Conservation (phyloP, 2,888 invertebrate genomes). For the Napeogenes sylphis region DNA sequence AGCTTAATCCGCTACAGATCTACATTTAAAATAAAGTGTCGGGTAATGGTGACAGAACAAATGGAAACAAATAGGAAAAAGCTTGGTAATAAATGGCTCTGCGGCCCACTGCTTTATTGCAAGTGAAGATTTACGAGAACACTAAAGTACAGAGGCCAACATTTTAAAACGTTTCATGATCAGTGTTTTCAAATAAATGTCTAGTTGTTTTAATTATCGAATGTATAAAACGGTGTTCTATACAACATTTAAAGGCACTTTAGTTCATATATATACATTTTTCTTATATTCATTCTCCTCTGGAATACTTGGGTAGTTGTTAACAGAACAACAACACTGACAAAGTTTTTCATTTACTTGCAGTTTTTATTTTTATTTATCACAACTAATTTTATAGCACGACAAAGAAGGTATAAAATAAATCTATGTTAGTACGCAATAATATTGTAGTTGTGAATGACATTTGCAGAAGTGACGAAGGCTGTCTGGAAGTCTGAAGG, state of each 20-base stretch:
- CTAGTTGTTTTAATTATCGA: too few relatives aligned
- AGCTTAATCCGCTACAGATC: constrained; percentile 43
- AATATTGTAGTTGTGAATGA: constrained; percentile 27
- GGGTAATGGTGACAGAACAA: constrained; percentile 58
- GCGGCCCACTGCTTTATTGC: constrained; percentile 49
- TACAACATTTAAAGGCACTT: too few relatives aligned
- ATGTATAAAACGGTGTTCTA: too few relatives aligned
- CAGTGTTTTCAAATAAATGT: constrained; percentile 8
- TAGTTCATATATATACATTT: too few relatives aligned
- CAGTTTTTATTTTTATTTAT: too few relatives aligned
- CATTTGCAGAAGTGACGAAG: constrained; percentile 35
- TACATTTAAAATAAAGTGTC: constrained; percentile 53
- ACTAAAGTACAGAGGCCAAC: constrained; percentile 22
- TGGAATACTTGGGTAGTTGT: too few relatives aligned
- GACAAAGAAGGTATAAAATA: not conserved
- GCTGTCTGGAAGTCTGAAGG: constrained; percentile 34
- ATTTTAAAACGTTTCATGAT: constrained; percentile 28
- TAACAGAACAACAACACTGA: too few relatives aligned
- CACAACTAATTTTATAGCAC: too few relatives aligned
- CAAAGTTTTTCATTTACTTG: too few relatives aligned
- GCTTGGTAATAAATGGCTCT: constrained; percentile 53
- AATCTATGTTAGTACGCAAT: constrained; percentile 10
- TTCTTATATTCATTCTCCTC: too few relatives aligned
- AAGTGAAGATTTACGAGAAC: constrained; percentile 47
- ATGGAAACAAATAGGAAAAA: constrained; percentile 65